Conservation (phyloP, 2,888 invertebrate species). For the Ornithoptera alexandrae region DNA sequence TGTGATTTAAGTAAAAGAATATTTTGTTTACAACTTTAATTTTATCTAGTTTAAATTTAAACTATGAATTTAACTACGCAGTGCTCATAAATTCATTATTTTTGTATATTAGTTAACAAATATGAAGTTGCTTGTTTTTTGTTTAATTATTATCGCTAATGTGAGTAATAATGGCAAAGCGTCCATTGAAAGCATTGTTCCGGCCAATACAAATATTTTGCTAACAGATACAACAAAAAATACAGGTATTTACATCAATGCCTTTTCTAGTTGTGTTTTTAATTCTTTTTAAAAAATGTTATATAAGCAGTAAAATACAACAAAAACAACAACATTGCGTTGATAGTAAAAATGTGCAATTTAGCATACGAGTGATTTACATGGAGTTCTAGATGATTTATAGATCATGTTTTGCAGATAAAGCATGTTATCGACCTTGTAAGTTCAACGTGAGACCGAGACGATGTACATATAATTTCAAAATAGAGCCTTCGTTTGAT, state of each 20-base stretch:
- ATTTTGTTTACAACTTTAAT: background rate
- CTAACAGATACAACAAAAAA: conserved; percentile 62
- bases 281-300: background rate
- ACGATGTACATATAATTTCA: conserved; percentile 63
- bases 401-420: conserved; percentile 50
- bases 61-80: background rate
- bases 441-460: conserved; percentile 75
- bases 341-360: background rate
- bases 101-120: background rate
- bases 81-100: background rate
- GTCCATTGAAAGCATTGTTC: conserved; percentile 64
- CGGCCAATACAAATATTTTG: conserved; percentile 52
- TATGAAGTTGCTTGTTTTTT: conserved; percentile 65
- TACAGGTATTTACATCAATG: conserved; percentile 46
- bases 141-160: conserved; percentile 60
- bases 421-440: conserved; percentile 71
- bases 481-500: conserved; percentile 55
- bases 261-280: background rate
- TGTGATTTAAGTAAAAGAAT: background rate
- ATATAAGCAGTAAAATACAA: background rate
- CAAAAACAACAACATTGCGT: background rate
- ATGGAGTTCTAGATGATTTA: background rate
- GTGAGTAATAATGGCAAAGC: conserved; percentile 69
- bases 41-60: background rate
- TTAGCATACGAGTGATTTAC: background rate